Conservation (phyloP, 2,888 invertebrate species). For the Nemotelus pantherinus region DNA sequence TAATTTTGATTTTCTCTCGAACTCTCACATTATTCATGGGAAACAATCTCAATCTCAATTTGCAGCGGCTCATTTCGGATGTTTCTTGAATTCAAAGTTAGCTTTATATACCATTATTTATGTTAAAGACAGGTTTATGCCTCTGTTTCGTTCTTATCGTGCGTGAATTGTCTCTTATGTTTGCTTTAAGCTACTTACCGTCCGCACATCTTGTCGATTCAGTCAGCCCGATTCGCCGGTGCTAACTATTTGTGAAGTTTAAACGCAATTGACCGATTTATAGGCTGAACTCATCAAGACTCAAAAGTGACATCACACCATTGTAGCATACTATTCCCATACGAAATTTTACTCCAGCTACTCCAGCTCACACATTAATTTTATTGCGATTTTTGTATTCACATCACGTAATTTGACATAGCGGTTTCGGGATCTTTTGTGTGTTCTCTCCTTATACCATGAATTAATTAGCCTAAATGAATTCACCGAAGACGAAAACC, state of each 20-base stretch:
- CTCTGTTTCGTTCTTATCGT: too few species aligned
- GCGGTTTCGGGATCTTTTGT: slow-evolving; percentile 1
- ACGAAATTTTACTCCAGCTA: not conserved
- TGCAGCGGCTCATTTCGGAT: too few species aligned
- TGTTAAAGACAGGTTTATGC: too few species aligned
- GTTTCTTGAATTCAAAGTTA: too few species aligned
- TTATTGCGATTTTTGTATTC: slow-evolving; percentile 21
- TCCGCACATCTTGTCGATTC: not conserved
- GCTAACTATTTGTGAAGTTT: slow-evolving; percentile 22
- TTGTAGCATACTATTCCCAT: slow-evolving; percentile 6
- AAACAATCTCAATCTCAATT: too few species aligned
- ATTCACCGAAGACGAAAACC: slow-evolving; percentile 10
- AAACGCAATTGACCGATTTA: slow-evolving; percentile 22
- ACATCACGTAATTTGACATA: slow-evolving; percentile 26
- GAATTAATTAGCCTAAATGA: slow-evolving; percentile 32
- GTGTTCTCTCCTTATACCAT: not conserved
- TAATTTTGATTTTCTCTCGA: too few species aligned
- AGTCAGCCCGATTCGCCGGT: not conserved
- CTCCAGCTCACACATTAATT: not conserved
- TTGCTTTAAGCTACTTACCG: too few species aligned
- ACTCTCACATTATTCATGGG: too few species aligned
- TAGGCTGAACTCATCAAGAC: slow-evolving; percentile 20
- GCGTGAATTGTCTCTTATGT: too few species aligned
- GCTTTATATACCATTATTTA: too few species aligned
- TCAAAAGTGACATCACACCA: slow-evolving; percentile 19